Evolutionary conservation across 2,888 invertebrate species (phyloP).

Genomic region (Xestia xanthographa): DNA sequence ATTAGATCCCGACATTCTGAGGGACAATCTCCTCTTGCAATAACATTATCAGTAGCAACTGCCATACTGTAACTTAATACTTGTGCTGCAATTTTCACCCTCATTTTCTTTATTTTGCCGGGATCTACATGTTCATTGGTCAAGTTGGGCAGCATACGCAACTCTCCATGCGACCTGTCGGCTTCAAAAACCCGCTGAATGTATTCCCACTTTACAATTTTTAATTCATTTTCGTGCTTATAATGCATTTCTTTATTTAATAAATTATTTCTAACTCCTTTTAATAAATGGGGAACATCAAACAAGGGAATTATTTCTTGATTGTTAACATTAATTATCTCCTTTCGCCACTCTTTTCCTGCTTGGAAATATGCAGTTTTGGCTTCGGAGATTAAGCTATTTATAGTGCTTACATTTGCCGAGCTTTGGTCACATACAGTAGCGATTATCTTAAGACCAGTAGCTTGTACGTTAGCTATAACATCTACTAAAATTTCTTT

Average conservation of each 20-base stretch:
- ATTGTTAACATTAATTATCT: background rate
- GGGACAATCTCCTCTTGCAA: slow-evolving; percentile 14
- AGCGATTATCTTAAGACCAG: slow-evolving; percentile 6
- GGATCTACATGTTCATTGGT: slow-evolving; percentile 21
- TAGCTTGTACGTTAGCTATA: slow-evolving; percentile 7
- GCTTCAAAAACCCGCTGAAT: slow-evolving; percentile 20
- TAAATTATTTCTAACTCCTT: slow-evolving; percentile 8
- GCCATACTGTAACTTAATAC: slow-evolving; percentile 14
- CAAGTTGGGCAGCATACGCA: background rate
- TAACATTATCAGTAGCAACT: background rate
- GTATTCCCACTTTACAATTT: slow-evolving; percentile 27
- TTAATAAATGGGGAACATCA: slow-evolving; percentile 2
- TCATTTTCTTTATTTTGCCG: slow-evolving; percentile 19
- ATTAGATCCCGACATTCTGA: background rate
- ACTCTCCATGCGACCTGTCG: slow-evolving; percentile 5
- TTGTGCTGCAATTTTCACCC: slow-evolving; percentile 14
- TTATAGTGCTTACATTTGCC: slow-evolving; percentile 7
- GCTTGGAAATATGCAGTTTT: slow-evolving; percentile 9
- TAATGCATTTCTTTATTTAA: slow-evolving; percentile 2
- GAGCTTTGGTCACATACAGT: no score
- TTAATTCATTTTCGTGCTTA: slow-evolving; percentile 6
- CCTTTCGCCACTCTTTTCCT: slow-evolving; percentile 17
- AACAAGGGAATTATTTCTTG: background rate
- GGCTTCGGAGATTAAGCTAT: slow-evolving; percentile 11
- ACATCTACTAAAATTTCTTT: slow-evolving; percentile 6